These are phyloP conservation scores for Penaeus monodon DNA, from an alignment of 2,888 invertebrate species.

Conservation along the genomic window DNA sequence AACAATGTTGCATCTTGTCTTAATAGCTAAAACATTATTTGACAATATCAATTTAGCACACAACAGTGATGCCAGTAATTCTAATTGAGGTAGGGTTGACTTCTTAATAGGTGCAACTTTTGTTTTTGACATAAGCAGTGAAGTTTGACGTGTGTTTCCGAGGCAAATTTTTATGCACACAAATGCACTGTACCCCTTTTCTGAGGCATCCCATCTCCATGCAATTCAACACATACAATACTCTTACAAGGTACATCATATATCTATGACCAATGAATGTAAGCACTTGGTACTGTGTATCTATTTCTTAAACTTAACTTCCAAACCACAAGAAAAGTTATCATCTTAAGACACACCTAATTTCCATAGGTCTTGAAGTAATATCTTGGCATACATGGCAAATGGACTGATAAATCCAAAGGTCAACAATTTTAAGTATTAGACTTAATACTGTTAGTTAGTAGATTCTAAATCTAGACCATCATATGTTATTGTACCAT, in stretches of 20 bases:
- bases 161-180: slow-evolving; percentile 10
- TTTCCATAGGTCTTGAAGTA: slow-evolving; percentile 28
- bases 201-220: slow-evolving; percentile 8
- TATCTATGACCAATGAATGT: background rate
- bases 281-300: background rate
- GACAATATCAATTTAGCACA: slow-evolving; percentile 31
- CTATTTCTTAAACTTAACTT: slow-evolving; percentile 15
- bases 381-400: slow-evolving; percentile 29
- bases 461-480: background rate
- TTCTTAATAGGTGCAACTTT: no score
- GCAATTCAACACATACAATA: background rate
- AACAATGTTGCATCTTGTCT: background rate
- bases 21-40: no score
- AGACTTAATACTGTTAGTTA: slow-evolving; percentile 21
- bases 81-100: slow-evolving; percentile 13
- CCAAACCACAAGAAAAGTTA: background rate
- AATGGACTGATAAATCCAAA: slow-evolving; percentile 31
- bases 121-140: no score
- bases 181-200: slow-evolving; percentile 20
- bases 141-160: background rate
- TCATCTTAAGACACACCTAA: slow-evolving; percentile 8
- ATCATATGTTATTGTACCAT: slow-evolving; percentile 11
- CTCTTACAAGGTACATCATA: slow-evolving; percentile 9
- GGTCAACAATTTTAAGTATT: slow-evolving; percentile 8
- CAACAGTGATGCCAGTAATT: slow-evolving; percentile 5